Conservation (phyloP, 2,113 vertebrate genomes). For the Hiodon tergisus region DNA sequence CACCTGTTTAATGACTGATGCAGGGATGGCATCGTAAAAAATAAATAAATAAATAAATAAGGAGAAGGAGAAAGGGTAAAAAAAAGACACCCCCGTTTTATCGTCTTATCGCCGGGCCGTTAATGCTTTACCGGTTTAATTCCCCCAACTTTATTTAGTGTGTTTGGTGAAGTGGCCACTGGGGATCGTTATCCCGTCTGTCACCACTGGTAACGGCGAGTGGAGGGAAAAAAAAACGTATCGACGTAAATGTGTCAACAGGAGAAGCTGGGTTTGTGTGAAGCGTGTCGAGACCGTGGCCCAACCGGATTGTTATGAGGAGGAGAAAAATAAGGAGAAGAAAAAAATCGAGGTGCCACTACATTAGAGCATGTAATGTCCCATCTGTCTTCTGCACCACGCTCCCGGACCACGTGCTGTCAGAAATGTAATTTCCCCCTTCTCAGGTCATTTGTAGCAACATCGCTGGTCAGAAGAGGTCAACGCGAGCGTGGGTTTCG, state of each 20-base stretch:
- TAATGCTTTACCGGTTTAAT: constrained; percentile 19
- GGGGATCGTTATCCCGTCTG: constrained; percentile 17
- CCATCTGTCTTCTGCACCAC: not conserved
- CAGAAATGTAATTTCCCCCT: not conserved
- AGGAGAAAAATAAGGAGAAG: not conserved
- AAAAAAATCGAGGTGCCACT: not conserved
- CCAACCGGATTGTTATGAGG: not conserved
- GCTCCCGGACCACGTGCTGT: not conserved
- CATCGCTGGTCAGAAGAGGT: not conserved
- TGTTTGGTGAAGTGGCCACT: constrained; percentile 12
- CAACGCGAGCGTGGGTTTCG: not conserved
- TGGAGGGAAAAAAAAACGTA: not conserved
- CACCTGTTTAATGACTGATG: constrained; percentile 49
- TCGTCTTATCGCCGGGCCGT: not conserved
- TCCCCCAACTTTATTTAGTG: constrained; percentile 8
- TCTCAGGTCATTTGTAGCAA: not conserved
- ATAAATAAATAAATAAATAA: not conserved
- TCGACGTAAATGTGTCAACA: constrained; percentile 6
- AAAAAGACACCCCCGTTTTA: too few relatives aligned
- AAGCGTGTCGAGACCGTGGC: constrained; percentile 6
- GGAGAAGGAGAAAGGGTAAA: too few relatives aligned
- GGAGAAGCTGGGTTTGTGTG: not conserved
- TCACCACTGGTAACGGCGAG: not conserved
- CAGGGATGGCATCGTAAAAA: constrained; percentile 49
- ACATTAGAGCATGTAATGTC: not conserved